phyloP scores from a whole-genome alignment of 2,888 invertebrate species.

The Heliconius charithonia region DNA sequence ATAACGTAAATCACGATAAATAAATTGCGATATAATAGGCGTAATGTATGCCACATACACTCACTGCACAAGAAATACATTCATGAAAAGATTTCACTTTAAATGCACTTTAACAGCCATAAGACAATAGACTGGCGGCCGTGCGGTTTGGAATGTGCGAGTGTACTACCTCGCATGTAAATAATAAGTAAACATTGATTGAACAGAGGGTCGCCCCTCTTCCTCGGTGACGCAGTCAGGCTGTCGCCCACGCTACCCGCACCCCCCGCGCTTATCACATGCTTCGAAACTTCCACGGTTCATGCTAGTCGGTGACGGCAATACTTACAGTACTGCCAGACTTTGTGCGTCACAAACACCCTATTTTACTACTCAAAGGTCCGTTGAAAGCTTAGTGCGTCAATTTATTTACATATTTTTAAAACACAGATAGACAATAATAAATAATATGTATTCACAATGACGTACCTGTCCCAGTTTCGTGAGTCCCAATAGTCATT shows the following conservation, averaged over 20 bases:
- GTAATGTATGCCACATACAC: slow-evolving; percentile 62
- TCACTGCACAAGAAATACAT: slow-evolving; percentile 67
- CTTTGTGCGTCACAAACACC: slow-evolving; percentile 65
- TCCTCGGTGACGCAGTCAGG: slow-evolving; percentile 65
- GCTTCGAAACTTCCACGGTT: slow-evolving; percentile 56
- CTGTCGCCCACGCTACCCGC: slow-evolving; percentile 62
- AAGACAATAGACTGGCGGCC: slow-evolving; percentile 57
- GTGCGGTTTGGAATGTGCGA: slow-evolving; percentile 77
- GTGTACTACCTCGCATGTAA: slow-evolving; percentile 75
- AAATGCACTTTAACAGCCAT: slow-evolving; percentile 73
- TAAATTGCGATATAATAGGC: slow-evolving; percentile 43
- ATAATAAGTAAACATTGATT: slow-evolving; percentile 75
- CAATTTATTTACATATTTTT: slow-evolving; percentile 60
- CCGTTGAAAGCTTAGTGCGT: slow-evolving; percentile 61
- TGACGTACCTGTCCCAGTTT: slow-evolving; percentile 81
- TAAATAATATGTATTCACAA: slow-evolving; percentile 66
- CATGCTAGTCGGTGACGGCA: slow-evolving; percentile 49
- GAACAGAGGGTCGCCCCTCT: slow-evolving; percentile 66
- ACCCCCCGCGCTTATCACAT: slow-evolving; percentile 52
- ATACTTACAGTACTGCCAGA: slow-evolving; percentile 61
- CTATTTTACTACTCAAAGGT: slow-evolving; percentile 53
- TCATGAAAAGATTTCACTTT: slow-evolving; percentile 64
- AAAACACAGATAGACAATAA: slow-evolving; percentile 65
- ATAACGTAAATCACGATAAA: slow-evolving; percentile 53
- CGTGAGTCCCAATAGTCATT: slow-evolving; percentile 69